Base-by-base conservation (phyloP, 2,888 invertebrate species). In the Cosmia pyralina region DNA sequence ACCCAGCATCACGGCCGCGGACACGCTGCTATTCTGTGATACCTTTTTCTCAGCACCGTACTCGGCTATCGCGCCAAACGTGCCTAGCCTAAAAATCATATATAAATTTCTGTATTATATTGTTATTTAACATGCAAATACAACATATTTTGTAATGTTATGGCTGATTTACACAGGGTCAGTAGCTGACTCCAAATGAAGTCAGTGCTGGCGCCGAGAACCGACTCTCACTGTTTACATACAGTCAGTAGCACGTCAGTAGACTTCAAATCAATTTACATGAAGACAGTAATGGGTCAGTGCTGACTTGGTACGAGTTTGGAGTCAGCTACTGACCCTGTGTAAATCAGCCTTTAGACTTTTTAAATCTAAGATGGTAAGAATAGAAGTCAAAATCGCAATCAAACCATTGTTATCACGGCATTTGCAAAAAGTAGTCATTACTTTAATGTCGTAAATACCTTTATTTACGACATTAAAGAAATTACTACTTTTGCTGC, bases 41-140 rank as follows among this genome's bases (percentile, higher is more conserved):
- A 99, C 97, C 92, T 98, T 98, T 89, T 99, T 99, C 90, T 99
- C 99, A 1, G 98, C 98, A 0, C 99, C 99, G 90, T 99, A 99
- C 91, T 99, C 99, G 0, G 98, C 95, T 72, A 98, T 96, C 5
- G 97, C 98, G 10, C 99, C 99, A 92, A 98, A 98, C 0, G 98
- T 98, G 19, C 99, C 98, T 60, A 97, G 96, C 93, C 98, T 98
- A 90, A 48, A 90, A 88, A 69, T 59, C 41, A 64, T 38, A 38
- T 4, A 44, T 55, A 44, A 50, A 55, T 67, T 34, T 41, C 5
- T 0, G 2, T 28, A 41, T 76, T 34, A 67, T 3, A 22, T 50
- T 38, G 7, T 55, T 38, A 50, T 22, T 19, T 2, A 62, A 44
- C 4, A 13, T 41, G 15, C 10, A 34, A 52, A 34, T 19, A 46